Conservation (phyloP, 2,797 vertebrate genomes). For the Onychomys arenicola region DNA sequence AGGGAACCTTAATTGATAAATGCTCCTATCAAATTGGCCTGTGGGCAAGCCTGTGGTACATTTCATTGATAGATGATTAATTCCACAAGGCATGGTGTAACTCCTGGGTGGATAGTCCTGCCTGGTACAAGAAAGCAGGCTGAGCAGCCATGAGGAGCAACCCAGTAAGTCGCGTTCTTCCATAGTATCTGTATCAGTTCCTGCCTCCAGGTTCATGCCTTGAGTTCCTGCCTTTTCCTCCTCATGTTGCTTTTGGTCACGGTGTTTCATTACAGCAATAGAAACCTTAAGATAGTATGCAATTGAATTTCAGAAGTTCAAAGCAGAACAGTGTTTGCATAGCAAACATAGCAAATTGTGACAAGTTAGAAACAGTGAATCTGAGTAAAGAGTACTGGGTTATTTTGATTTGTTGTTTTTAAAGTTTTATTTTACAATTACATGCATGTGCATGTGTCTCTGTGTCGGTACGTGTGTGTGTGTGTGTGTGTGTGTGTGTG, state of each 20-base stretch:
- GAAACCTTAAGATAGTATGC: not conserved
- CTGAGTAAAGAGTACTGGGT: no score
- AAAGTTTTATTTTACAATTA: no score
- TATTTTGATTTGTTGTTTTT: no score
- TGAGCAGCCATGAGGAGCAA: not conserved
- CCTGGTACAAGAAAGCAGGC: not conserved
- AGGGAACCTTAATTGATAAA: not conserved
- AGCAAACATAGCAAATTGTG: not conserved
- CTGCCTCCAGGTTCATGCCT: not conserved
- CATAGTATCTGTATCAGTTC: not conserved
- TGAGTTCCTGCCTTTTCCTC: no score
- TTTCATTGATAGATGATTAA: no score
- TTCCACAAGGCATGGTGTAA: not conserved
- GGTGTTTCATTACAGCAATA: not conserved
- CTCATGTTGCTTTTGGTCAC: not conserved
- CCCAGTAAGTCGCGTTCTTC: no score
- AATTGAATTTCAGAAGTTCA: slow-evolving; percentile 14
- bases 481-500: no score
- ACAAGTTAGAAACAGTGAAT: no score
- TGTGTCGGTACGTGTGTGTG: no score
- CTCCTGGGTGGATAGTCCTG: no score
- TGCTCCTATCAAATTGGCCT: not conserved
- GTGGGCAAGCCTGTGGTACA: not conserved
- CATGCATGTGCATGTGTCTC: no score
- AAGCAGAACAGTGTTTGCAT: not conserved